These are phyloP conservation scores for Psephotus haematonotus DNA, from an alignment of 2,113 vertebrate genomes.

Conservation along the genomic window DNA sequence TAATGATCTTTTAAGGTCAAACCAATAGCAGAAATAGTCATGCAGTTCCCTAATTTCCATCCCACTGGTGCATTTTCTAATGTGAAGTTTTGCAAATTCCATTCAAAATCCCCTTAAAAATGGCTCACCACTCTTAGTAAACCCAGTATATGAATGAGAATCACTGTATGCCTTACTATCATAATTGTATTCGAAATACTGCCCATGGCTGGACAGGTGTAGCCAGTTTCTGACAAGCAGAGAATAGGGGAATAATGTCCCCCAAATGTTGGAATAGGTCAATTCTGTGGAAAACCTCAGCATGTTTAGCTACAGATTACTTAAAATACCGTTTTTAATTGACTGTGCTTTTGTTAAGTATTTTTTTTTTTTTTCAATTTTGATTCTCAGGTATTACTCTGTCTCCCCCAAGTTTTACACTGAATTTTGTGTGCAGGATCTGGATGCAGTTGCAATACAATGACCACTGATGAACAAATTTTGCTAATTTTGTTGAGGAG, in stretches of 20 bases:
- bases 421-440: neutral
- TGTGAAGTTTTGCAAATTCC: neutral
- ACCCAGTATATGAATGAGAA: neutral
- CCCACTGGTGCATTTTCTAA: neutral
- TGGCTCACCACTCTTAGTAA: neutral
- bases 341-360: neutral
- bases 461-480: neutral
- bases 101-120: neutral
- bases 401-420: neutral
- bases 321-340: neutral
- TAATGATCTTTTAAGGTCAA: neutral
- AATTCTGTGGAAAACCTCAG: neutral
- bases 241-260: neutral
- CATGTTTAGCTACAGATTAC: neutral
- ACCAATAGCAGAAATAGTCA: neutral
- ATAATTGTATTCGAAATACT: neutral
- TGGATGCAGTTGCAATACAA: neutral
- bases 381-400: neutral
- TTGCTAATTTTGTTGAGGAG: neutral
- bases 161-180: neutral
- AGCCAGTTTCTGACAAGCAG: neutral
- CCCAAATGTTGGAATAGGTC: neutral
- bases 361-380: neutral
- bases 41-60: neutral
- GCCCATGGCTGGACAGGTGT: neutral